Base-by-base conservation (phyloP, 2,888 invertebrate species). In the Lasioglossum vierecki region DNA sequence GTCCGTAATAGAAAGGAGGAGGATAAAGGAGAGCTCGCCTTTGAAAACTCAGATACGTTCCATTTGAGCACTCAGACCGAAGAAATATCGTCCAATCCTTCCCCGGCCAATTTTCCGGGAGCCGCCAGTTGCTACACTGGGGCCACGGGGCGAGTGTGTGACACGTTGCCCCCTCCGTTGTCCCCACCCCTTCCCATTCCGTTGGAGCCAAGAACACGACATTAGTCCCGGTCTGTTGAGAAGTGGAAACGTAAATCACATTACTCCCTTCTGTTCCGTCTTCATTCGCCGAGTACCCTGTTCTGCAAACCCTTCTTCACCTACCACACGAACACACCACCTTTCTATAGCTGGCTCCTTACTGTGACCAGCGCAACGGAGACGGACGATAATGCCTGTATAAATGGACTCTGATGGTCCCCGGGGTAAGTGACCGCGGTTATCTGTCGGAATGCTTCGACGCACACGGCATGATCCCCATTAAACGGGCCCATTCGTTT, bases 401-500 rank as follows among this genome's bases (percentile, higher is more conserved):
- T 81, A n/a, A 90, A 91, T 86, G 77, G 83, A 90, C 78, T 60
- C 73, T 68, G 78, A 85, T 90, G 80, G 87, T 88, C 85, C n/a
- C 74, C 80, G 44, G 79, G 71, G 78, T 86, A 88, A 86, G 83
- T 83, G 86, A 88, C 88, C 88, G 80, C 73, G 80, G 84, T 83
- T 91, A 90, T 91, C 89, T 82, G 72, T 39, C 70, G 79, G 63
- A 82, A 79, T 79, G 76, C 78, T 75, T 81, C 81, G 80, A 70
- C 60, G 80, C 83, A 75, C 53, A 22, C 57, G 80, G 70, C 76
- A 63, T 76, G 76, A 78, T 81, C 81, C 83, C 85, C 88, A 74
- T 90, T 90, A 88, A 82, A 60, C 72, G 71, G 13, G 13, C 8
- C 53, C 80, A 79, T 82, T 88, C 82, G 44, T 68, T 76, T 73